These are phyloP conservation scores for Drosophila cardini DNA, from an alignment of 1,140 invertebrate genomes.

Conservation along the genomic window DNA sequence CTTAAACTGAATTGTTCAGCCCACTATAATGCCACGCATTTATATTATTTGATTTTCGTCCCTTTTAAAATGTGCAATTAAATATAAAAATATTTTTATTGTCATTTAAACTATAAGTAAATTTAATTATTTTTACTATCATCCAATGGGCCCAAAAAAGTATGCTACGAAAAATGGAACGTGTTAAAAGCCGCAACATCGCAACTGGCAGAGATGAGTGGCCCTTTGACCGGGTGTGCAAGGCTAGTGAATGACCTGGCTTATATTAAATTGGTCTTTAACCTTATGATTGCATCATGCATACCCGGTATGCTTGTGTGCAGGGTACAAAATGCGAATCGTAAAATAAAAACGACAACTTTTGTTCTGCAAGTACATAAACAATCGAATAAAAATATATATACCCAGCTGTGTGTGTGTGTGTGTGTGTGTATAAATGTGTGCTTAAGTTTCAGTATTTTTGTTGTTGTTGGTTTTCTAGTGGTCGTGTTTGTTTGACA, in stretches of 20 bases:
- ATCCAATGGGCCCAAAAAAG: conserved; percentile 42
- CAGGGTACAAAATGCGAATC: not conserved
- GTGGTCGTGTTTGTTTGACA: conserved; percentile 32
- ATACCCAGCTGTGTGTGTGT: not conserved
- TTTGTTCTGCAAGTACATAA: not conserved
- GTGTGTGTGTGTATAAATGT: not conserved
- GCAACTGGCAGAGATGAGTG: not conserved
- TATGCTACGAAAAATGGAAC: conserved; percentile 1
- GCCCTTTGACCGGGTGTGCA: not conserved
- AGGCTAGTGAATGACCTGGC: not conserved
- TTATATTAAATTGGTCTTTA: not conserved
- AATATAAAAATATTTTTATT: conserved; percentile 58
- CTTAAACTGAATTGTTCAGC: not conserved
- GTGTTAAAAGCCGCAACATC: conserved; percentile 3
- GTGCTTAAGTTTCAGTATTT: conserved; percentile 11
- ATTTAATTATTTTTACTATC: conserved; percentile 71
- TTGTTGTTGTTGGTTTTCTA: conserved; percentile 20
- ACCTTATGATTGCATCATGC: not conserved
- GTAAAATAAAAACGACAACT: not conserved
- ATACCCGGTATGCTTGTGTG: not conserved
- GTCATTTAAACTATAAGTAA: conserved; percentile 63
- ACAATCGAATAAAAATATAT: conserved; percentile 5
- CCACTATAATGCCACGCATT: not conserved
- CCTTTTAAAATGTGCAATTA: not conserved
- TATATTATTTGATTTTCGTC: not conserved